Conservation (phyloP, 2,797 vertebrate species). For the Steatocranus sp. region DNA sequence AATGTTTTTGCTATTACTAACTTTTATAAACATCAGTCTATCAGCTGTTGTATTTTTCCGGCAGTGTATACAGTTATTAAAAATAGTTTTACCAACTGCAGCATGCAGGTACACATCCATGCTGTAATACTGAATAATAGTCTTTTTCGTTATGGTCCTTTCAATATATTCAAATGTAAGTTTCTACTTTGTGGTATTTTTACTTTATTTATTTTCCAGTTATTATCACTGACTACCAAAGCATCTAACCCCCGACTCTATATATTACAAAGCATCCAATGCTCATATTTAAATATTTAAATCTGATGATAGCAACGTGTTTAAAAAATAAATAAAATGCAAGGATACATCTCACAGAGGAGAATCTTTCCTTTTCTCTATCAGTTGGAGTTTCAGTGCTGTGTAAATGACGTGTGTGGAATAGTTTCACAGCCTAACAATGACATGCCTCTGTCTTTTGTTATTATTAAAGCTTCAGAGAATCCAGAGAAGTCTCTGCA, state of each 20-base stretch:
- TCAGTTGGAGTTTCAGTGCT: neutral
- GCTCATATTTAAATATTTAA: neutral
- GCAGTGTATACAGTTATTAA: neutral
- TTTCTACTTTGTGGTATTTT: neutral
- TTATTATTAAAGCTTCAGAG: neutral
- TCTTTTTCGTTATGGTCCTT: neutral
- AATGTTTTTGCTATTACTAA: neutral
- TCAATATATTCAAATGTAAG: neutral
- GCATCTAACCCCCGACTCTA: neutral
- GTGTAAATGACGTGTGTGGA: neutral
- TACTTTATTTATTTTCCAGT: neutral
- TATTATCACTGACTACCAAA: neutral
- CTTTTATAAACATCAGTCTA: neutral
- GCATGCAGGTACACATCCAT: neutral
- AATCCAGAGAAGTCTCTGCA: neutral
- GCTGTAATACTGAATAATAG: neutral
- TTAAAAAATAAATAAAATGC: neutral
- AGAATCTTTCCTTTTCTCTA: neutral
- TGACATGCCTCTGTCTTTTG: neutral
- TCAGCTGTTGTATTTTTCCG: neutral
- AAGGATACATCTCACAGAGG: neutral
- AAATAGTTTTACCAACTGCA: neutral
- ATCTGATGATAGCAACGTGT: neutral
- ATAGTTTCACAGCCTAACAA: neutral
- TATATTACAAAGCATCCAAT: neutral